Conservation (phyloP, 2,888 invertebrate genomes). For the Eubasilissa splendida region DNA sequence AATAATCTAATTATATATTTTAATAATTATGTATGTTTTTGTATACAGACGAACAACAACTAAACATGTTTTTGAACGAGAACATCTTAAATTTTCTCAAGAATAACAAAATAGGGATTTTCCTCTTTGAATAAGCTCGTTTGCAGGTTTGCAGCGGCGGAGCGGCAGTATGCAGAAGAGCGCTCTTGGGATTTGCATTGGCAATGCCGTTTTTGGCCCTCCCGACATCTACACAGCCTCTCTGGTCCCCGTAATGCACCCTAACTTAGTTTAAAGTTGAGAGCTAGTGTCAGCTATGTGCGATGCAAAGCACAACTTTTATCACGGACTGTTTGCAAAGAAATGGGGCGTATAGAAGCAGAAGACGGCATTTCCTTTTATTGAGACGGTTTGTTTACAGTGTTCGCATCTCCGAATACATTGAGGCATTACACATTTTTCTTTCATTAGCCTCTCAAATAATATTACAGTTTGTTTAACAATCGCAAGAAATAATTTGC, state of each 20-base stretch:
- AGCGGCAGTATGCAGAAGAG: background rate
- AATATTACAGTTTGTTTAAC: no score
- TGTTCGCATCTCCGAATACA: background rate
- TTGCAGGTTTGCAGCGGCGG: conserved; percentile 2
- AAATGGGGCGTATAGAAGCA: conserved; percentile 8
- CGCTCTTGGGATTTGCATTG: conserved; percentile 9
- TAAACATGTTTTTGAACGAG: no score
- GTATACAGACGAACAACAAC: no score
- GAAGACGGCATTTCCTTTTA: conserved; percentile 13
- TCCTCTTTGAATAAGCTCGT: conserved; percentile 1
- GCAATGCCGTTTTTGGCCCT: conserved; percentile 21
- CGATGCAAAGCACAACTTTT: conserved; percentile 5
- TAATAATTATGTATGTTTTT: no score
- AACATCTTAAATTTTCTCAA: no score
- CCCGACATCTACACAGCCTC: background rate
- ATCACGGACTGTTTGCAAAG: conserved; percentile 28
- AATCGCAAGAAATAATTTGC: no score
- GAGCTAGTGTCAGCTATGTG: background rate
- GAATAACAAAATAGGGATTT: no score
- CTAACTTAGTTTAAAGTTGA: conserved; percentile 2
- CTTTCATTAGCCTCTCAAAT: no score
- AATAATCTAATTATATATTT: no score
- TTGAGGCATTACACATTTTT: background rate
- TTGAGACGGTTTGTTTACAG: background rate
- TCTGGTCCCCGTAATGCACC: background rate